Base-by-base conservation (phyloP, 2,888 invertebrate species). In the Microctonus hyperodae region DNA sequence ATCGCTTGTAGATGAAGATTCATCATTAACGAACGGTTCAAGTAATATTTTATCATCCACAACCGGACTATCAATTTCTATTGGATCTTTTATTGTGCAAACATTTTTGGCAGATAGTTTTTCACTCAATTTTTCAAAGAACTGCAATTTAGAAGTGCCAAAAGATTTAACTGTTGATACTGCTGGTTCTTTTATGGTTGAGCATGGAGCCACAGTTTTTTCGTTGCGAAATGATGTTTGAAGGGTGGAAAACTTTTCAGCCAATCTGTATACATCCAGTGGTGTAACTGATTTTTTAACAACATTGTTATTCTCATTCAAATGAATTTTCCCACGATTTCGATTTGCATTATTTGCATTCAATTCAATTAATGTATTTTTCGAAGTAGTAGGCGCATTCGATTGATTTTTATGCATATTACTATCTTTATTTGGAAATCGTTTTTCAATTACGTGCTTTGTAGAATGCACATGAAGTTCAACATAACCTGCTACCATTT, bases 381-480 rank as follows among this genome's bases (percentile, higher is more conserved):
- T 50, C n/a, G n/a, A n/a, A 9, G 33, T n/a, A 28, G 25, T 51
- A 5, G 31, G 10, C 22, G n/a, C 35, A 5, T 6, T n/a, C 28
- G 13, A 13, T 1, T n/a, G 11, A 4, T 22, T 35, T 2, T 33
- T 57, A n/a, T 60, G 57, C 5, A 13, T 9, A 3, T 25, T n/a
- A 0, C 2, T n/a, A 1, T 44, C 4, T 22, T 56, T 33, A 33
- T 10, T 16, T n/a, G n/a, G n/a, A 22, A 65, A 58, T 37, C 58
- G 58, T 25, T n/a, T n/a, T n/a, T n/a, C n/a, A n/a, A n/a, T n/a
- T n/a, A n/a, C n/a, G 40, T 70, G 70, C 13, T 31, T 37, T 20
- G 69, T 63, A 57, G 65, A 63, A 61, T 70, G 70, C 11, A 53
- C 37, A 40, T 69, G 68, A 23, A 67, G 57, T 20, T 20, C 4